Percentiles rank a stretch among this genome's conserved stretches.
Evolutionary conservation across 2,797 vertebrate species (phyloP).

Genomic region (Macropodus opercularis): DNA sequence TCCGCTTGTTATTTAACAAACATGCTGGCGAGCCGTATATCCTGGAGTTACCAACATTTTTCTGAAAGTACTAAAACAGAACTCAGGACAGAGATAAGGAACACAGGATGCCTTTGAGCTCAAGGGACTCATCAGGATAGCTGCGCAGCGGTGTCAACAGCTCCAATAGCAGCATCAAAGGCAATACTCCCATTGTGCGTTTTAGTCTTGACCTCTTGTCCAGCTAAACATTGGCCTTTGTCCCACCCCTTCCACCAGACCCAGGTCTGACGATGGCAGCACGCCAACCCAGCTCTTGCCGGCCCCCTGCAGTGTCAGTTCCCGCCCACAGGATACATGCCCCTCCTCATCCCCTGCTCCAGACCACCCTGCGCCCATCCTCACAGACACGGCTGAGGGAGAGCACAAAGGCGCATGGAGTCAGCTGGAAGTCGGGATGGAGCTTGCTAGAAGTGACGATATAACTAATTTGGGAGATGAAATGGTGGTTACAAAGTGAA

Average conservation of each 20-base stretch:
- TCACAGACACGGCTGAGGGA: slow-evolving; percentile 46
- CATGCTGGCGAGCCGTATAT: slow-evolving; percentile 1
- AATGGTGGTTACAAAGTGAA: slow-evolving; percentile 31
- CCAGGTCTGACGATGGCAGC: slow-evolving; percentile 87
- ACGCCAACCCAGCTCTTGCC: slow-evolving; percentile 89
- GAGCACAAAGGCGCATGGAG: slow-evolving; percentile 50
- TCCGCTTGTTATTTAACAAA: neutral
- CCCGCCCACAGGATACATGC: slow-evolving; percentile 76
- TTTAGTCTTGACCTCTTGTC: slow-evolving; percentile 38
- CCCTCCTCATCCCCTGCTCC: slow-evolving; percentile 42
- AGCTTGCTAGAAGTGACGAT: slow-evolving; percentile 42
- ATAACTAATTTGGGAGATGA: slow-evolving; percentile 44
- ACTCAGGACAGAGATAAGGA: slow-evolving; percentile 44
- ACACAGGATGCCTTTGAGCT: slow-evolving; percentile 48
- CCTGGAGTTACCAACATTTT: slow-evolving; percentile 1
- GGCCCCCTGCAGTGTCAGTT: slow-evolving; percentile 80
- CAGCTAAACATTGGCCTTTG: slow-evolving; percentile 34
- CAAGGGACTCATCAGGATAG: slow-evolving; percentile 46
- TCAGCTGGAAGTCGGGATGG: slow-evolving; percentile 66
- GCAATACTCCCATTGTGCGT: slow-evolving; percentile 36
- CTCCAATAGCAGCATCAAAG: slow-evolving; percentile 11
- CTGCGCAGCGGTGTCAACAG: slow-evolving; percentile 40
- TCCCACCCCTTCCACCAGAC: slow-evolving; percentile 44
- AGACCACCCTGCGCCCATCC: slow-evolving; percentile 53
- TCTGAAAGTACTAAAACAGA: slow-evolving; percentile 70